A percentile compares a stretch with the other conserved stretches of the same genome.
phyloP scores from a whole-genome alignment of 2,888 invertebrate species.

The Diarsia brunnea region DNA sequence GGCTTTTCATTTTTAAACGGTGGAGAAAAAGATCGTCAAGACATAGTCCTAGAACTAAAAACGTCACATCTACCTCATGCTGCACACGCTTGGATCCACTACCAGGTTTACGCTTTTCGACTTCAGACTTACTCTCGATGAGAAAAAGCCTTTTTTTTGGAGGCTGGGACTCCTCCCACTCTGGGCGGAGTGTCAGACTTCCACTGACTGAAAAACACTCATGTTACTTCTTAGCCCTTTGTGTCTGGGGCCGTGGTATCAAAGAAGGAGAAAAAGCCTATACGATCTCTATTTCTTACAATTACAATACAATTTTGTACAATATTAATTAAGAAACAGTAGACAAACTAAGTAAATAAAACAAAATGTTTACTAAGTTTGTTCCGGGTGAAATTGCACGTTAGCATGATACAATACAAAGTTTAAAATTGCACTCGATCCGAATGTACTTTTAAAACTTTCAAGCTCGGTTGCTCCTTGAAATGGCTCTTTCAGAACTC shows the following conservation, averaged over 20 bases:
- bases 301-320: too few relatives aligned
- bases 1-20: background rate
- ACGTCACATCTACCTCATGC: background rate
- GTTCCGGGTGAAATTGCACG: slow-evolving; percentile 3
- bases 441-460: slow-evolving; percentile 26
- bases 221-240: too few relatives aligned
- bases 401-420: slow-evolving; percentile 34
- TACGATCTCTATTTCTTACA: too few relatives aligned
- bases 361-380: slow-evolving; percentile 22
- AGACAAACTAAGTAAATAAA: slow-evolving; percentile 20
- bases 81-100: background rate
- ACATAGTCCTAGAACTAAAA: background rate
- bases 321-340: background rate
- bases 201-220: too few relatives aligned
- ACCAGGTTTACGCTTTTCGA: too few relatives aligned
- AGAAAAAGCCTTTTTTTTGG: too few relatives aligned
- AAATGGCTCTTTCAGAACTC: slow-evolving; percentile 22
- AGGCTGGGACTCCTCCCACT: too few relatives aligned
- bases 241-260: too few relatives aligned
- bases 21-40: background rate
- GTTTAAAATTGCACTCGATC: slow-evolving; percentile 36
- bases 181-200: too few relatives aligned
- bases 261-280: too few relatives aligned
- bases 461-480: slow-evolving; percentile 2
- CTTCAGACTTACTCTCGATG: too few relatives aligned